Evolutionary conservation across 2,888 invertebrate genomes (phyloP).

Genomic region (Drosophila villosipedis): DNA sequence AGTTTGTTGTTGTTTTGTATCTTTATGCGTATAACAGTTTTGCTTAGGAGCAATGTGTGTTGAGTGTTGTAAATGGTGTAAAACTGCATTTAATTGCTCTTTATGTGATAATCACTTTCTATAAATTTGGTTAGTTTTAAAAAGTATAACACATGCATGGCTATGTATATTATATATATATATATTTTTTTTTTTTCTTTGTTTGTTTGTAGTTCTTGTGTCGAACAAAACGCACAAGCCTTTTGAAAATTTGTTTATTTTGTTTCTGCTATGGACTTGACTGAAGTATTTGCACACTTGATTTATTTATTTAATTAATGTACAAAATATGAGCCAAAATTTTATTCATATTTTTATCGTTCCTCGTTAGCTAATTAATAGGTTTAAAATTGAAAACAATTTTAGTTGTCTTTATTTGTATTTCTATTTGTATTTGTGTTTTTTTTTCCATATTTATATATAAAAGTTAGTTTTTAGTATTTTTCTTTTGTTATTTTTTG

Average conservation of each 20-base stretch:
- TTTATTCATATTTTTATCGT: slow-evolving; percentile 17
- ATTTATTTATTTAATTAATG: slow-evolving; percentile 34
- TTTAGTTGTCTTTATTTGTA: slow-evolving; percentile 41
- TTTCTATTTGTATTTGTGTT: slow-evolving; percentile 15
- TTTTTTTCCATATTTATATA: slow-evolving; percentile 41
- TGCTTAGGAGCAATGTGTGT: slow-evolving; percentile 22
- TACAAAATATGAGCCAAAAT: slow-evolving; percentile 67
- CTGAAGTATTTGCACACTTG: slow-evolving; percentile 33
- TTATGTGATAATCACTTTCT: slow-evolving; percentile 16
- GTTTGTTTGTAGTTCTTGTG: slow-evolving; percentile 39
- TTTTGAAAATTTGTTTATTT: slow-evolving; percentile 47
- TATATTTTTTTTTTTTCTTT: neutral
- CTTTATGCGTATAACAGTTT: slow-evolving; percentile 68
- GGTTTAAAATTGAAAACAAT: slow-evolving; percentile 75
- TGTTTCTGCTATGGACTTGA: slow-evolving; percentile 50
- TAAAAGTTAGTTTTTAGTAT: slow-evolving; percentile 62
- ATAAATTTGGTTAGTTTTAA: slow-evolving; percentile 55
- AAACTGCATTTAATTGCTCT: slow-evolving; percentile 51
- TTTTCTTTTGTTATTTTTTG: slow-evolving; percentile 20
- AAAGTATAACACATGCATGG: slow-evolving; percentile 45
- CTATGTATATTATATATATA: neutral
- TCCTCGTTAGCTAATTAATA: slow-evolving; percentile 46
- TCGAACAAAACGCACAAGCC: slow-evolving; percentile 73
- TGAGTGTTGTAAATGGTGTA: slow-evolving; percentile 52
- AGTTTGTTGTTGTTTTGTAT: slow-evolving; percentile 4